These are phyloP conservation scores for Antheraea pernyi DNA, from an alignment of 1,140 invertebrate species.

Conservation along the genomic window DNA sequence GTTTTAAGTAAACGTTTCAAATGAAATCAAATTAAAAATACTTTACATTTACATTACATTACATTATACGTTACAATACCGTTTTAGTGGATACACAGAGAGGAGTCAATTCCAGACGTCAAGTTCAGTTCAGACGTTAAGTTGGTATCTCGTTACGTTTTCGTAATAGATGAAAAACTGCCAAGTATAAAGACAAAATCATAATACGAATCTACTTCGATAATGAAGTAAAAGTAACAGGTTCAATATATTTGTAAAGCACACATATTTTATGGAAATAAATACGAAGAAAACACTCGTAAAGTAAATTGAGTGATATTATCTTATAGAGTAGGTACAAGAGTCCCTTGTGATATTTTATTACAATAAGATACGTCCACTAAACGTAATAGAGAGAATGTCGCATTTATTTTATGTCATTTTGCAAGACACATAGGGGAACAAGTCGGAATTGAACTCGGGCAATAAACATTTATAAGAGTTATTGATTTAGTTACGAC, in stretches of 20 bases:
- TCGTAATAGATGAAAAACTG: too few species aligned
- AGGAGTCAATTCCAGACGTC: too few species aligned
- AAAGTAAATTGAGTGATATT: background rate
- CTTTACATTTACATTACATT: too few species aligned
- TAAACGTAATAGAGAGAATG: constrained; percentile 1
- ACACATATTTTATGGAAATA: constrained; percentile 7
- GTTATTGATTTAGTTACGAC: constrained; percentile 47
- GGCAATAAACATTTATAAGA: constrained; percentile 57
- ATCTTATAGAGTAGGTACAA: background rate
- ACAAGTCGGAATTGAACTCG: constrained; percentile 47
- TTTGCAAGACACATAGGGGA: constrained; percentile 11
- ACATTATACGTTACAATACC: too few species aligned
- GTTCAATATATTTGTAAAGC: background rate
- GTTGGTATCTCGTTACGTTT: too few species aligned
- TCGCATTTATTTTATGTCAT: constrained; percentile 15
- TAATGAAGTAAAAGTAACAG: background rate
- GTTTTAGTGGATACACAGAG: too few species aligned
- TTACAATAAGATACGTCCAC: constrained; percentile 7
- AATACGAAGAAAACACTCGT: background rate
- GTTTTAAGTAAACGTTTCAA: too few species aligned
- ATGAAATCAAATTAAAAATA: too few species aligned
- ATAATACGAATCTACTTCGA: background rate
- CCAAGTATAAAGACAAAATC: background rate
- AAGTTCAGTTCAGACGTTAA: too few species aligned
- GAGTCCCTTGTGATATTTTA: background rate